These are phyloP conservation scores for Malthinus seriepunctatus DNA, from an alignment of 2,888 invertebrate species.

Conservation along the genomic window DNA sequence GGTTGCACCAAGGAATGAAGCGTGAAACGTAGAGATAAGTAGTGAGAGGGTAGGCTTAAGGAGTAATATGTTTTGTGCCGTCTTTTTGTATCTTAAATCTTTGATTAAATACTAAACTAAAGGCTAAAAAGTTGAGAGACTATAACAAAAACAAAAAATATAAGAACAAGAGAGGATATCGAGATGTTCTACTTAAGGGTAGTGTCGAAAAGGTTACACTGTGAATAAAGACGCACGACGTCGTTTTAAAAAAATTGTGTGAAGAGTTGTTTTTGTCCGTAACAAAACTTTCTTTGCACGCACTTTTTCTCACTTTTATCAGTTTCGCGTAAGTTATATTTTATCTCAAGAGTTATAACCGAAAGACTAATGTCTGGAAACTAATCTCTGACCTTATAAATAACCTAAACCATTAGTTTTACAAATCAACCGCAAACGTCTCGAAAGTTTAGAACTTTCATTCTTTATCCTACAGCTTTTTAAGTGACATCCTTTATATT, in stretches of 20 bases:
- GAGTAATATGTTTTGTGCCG: no score
- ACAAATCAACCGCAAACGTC: constrained; percentile 36
- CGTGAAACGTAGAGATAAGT: constrained; percentile 19
- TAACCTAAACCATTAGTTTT: constrained; percentile 35
- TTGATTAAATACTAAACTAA: no score
- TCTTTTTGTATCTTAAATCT: no score
- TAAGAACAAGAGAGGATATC: neutral
- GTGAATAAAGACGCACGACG: constrained; percentile 1
- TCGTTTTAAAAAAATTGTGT: constrained; percentile 17
- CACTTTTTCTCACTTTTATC: constrained; percentile 20
- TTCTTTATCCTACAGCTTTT: constrained; percentile 30
- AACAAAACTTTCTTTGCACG: constrained; percentile 7
- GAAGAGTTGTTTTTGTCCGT: constrained; percentile 15
- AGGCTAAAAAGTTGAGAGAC: no score
- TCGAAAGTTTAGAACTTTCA: constrained; percentile 34
- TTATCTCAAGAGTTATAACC: constrained; percentile 28
- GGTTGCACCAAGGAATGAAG: constrained; percentile 18
- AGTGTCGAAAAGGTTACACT: constrained; percentile 6
- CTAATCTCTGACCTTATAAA: constrained; percentile 37
- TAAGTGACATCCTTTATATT: constrained; percentile 18
- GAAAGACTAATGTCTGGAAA: constrained; percentile 34
- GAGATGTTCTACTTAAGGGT: constrained; percentile 12
- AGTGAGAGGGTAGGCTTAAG: neutral
- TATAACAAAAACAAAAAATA: neutral
- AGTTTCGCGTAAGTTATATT: constrained; percentile 34